These are phyloP conservation scores for Drosophila sordidula DNA, from an alignment of 2,888 invertebrate genomes.

Conservation along the genomic window DNA sequence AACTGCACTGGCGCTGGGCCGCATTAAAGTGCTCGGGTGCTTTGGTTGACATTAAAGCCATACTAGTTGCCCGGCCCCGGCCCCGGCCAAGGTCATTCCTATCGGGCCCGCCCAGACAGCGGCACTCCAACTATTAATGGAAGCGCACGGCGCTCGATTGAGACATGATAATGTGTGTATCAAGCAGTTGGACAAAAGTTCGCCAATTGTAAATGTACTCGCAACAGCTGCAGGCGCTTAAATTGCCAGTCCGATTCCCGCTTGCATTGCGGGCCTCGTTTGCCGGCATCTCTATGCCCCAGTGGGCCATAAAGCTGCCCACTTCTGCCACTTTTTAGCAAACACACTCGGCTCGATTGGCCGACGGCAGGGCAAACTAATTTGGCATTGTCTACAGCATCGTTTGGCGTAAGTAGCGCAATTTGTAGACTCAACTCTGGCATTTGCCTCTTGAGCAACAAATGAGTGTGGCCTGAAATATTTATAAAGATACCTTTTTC, in stretches of 20 bases:
- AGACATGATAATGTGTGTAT: conserved; percentile 73
- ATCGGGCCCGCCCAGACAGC: conserved; percentile 54
- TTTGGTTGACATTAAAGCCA: conserved; percentile 16
- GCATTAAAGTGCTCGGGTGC: conserved; percentile 30
- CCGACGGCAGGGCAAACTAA: conserved; percentile 59
- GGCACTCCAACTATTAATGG: conserved; percentile 53
- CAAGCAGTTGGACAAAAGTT: conserved; percentile 49
- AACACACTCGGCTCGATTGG: conserved; percentile 37
- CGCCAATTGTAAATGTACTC: conserved; percentile 46
- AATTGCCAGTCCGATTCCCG: conserved; percentile 59
- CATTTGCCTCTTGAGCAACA: conserved; percentile 30
- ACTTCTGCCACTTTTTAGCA: conserved; percentile 8
- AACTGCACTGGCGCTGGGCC: conserved; percentile 6
- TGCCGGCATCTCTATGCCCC: conserved; percentile 56
- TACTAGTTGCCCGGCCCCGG: neutral
- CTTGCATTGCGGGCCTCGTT: conserved; percentile 53
- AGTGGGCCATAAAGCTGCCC: conserved; percentile 62
- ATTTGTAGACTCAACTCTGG: conserved; percentile 47
- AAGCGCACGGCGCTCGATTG: conserved; percentile 57
- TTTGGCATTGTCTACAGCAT: conserved; percentile 36
- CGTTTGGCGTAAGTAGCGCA: conserved; percentile 20
- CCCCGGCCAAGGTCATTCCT: conserved; percentile 58
- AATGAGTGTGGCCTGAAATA: conserved; percentile 25
- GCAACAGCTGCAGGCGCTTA: conserved; percentile 73
- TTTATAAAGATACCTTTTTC: neutral